Evolutionary conservation across 2,797 vertebrate species (phyloP).

Genomic region (Myripristis jacobus): DNA sequence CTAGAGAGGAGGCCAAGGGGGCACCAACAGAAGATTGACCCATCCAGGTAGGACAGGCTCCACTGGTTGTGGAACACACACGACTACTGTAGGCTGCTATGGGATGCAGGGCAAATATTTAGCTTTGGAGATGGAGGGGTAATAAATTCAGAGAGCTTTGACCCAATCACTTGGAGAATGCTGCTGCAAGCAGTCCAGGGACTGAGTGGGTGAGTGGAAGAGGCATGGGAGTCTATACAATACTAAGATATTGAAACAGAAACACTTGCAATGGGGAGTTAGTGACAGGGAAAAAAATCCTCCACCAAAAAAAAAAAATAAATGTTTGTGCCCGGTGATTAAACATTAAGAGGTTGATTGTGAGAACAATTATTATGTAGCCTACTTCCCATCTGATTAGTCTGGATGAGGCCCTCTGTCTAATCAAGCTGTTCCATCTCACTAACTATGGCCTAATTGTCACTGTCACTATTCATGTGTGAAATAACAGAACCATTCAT

Average conservation of each 20-base stretch:
- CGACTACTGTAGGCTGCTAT: conserved; percentile 82
- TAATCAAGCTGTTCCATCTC: conserved; percentile 70
- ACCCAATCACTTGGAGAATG: conserved; percentile 57
- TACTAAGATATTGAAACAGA: conserved; percentile 20
- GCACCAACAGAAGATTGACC: conserved; percentile 67
- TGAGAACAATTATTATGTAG: conserved; percentile 65
- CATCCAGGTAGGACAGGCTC: conserved; percentile 73
- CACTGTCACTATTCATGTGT: conserved; percentile 40
- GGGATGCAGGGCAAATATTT: conserved; percentile 86
- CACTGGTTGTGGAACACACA: conserved; percentile 74
- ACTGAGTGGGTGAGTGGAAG: conserved; percentile 39
- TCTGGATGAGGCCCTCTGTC: conserved; percentile 65
- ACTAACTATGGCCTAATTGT: conserved; percentile 58
- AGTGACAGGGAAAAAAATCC: conserved; percentile 22
- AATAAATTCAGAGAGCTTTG: conserved; percentile 81
- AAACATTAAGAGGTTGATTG: conserved; percentile 38
- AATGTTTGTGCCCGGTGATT: conserved; percentile 34
- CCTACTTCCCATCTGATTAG: conserved; percentile 67
- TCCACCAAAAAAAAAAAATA: conserved; percentile 24
- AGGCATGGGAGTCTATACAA: conserved; percentile 26
- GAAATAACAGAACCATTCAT: conserved; percentile 54
- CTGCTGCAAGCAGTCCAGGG: conserved; percentile 47
- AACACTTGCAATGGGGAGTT: conserved; percentile 27
- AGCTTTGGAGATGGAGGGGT: conserved; percentile 78
- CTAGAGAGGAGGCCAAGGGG: conserved; percentile 58